Conservation (phyloP, 2,888 invertebrate species). For the Drosophila maculinotata region DNA sequence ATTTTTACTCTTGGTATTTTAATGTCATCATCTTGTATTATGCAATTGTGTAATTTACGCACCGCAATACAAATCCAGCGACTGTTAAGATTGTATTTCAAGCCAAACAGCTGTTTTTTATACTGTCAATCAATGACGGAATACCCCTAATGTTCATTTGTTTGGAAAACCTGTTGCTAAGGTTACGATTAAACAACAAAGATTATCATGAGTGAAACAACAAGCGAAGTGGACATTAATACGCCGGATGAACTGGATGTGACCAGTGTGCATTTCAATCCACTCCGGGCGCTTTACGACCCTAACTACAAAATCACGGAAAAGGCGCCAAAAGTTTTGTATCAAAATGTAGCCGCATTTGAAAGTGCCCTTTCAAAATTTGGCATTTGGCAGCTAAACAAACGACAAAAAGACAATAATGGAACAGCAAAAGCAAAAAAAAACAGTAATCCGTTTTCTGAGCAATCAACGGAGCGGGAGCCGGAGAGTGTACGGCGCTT, state of each 20-base stretch:
- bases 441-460: background rate
- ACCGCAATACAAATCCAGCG: no score
- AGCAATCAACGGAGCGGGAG: background rate
- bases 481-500: constrained; percentile 80
- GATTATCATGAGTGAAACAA: constrained; percentile 17
- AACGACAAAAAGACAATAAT: constrained; percentile 33
- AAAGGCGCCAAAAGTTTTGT: constrained; percentile 87
- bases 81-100: background rate
- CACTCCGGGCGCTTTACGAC: constrained; percentile 89
- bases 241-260: constrained; percentile 84
- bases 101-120: constrained; percentile 2
- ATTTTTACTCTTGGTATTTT: no score
- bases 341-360: constrained; percentile 90
- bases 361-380: constrained; percentile 85
- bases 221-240: background rate
- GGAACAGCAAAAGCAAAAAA: background rate
- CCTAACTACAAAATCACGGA: constrained; percentile 85
- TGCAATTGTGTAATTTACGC: no score
- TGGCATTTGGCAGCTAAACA: constrained; percentile 79
- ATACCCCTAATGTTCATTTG: background rate
- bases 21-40: no score
- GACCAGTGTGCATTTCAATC: constrained; percentile 88
- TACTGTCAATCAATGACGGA: background rate
- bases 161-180: background rate
- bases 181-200: background rate